Evolutionary conservation across 2,888 invertebrate genomes (phyloP).

Genomic region (Brachycybe producta): DNA sequence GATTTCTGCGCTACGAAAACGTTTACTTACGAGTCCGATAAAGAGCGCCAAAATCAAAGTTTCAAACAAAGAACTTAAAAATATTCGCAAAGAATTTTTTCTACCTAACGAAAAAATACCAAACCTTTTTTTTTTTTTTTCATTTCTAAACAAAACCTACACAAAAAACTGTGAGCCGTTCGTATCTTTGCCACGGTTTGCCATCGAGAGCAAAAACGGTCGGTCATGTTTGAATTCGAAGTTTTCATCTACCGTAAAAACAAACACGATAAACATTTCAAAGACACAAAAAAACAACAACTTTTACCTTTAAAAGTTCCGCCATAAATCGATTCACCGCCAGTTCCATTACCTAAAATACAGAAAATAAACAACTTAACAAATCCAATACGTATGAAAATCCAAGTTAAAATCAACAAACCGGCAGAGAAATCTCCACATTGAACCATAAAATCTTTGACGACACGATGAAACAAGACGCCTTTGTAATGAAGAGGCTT

Average conservation of each 20-base stretch:
- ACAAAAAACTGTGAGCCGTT: conserved; percentile 99
- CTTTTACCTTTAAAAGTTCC: conserved; percentile 81
- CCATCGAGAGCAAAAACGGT: conserved; percentile 91
- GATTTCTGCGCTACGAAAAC: no score
- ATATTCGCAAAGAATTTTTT: no score
- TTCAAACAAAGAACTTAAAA: no score
- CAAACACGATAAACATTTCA: conserved; percentile 2
- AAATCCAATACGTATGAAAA: conserved; percentile 23
- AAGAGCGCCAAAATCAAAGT: no score
- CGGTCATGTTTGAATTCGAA: conserved; percentile 77
- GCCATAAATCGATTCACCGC: conserved; percentile 96
- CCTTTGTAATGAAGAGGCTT: conserved; percentile 83
- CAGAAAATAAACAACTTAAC: conserved; percentile 35
- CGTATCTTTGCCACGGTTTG: conserved; percentile 91
- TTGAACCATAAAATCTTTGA: conserved; percentile 86
- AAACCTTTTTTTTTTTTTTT: no score
- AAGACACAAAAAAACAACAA: neutral
- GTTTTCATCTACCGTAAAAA: conserved; percentile 66
- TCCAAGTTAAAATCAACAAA: conserved; percentile 36
- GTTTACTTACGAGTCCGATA: no score
- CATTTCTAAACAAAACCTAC: no score
- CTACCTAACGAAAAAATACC: no score
- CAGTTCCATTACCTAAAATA: conserved; percentile 87
- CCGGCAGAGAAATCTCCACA: conserved; percentile 55
- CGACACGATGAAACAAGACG: conserved; percentile 78